Percentiles rank a stretch among this genome's conserved stretches.
These are phyloP conservation scores for Macrosiphum euphorbiae DNA, from an alignment of 2,888 invertebrate genomes.

Conservation along the genomic window DNA sequence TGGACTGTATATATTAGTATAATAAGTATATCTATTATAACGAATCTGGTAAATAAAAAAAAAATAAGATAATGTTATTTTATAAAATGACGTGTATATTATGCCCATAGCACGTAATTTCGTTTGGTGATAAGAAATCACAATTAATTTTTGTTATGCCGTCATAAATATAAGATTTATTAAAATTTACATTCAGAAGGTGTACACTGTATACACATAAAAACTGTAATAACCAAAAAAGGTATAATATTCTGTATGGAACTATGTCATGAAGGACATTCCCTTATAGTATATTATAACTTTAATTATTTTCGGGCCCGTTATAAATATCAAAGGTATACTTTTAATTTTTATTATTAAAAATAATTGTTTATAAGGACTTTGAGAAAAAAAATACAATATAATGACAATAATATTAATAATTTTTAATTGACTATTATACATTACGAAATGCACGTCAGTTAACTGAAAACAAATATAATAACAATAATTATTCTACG, in stretches of 20 bases:
- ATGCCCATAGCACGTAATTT: not conserved
- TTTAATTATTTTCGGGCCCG: conserved; percentile 30
- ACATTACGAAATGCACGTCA: not conserved
- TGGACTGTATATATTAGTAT: not conserved
- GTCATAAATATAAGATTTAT: conserved; percentile 5
- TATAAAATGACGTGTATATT: not conserved
- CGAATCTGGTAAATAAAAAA: not conserved
- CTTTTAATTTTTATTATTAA: not conserved
- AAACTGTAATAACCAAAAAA: not conserved
- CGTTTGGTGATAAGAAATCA: not conserved
- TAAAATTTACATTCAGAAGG: not conserved
- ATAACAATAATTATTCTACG: not conserved
- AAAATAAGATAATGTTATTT: not conserved
- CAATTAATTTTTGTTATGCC: not conserved
- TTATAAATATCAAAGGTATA: conserved; percentile 34
- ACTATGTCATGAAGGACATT: not conserved
- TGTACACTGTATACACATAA: not conserved
- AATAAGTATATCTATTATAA: not conserved
- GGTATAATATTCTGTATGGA: not conserved
- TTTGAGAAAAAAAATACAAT: not conserved
- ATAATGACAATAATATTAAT: conserved; percentile 11
- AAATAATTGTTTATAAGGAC: not conserved
- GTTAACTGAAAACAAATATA: conserved; percentile 21
- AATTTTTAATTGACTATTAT: conserved; percentile 28
- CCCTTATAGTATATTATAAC: not conserved